Evolutionary conservation across 2,888 invertebrate genomes (phyloP).

Genomic region (Neoscelio sp.): DNA sequence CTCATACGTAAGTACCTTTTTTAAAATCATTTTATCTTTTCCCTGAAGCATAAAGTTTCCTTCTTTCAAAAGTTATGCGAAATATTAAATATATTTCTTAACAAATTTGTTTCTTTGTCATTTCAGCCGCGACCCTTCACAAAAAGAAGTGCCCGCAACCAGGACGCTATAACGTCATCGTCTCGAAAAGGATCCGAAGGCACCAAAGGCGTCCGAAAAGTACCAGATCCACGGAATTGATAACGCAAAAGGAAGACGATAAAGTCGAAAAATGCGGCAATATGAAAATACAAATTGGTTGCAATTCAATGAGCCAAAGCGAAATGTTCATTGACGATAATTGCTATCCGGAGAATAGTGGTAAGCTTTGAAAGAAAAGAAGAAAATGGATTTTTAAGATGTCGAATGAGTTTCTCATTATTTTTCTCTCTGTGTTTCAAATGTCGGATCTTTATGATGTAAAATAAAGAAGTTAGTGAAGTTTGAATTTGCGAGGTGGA

Average conservation of each 20-base stretch:
- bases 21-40: slow-evolving; percentile 8
- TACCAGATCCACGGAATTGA: slow-evolving; percentile 68
- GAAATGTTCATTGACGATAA: slow-evolving; percentile 80
- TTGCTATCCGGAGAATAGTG: slow-evolving; percentile 76
- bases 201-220: slow-evolving; percentile 71
- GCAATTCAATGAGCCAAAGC: slow-evolving; percentile 78
- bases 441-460: no score
- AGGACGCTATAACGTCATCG: slow-evolving; percentile 87
- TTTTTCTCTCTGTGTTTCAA: no score
- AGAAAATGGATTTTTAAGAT: background rate
- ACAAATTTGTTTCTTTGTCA: slow-evolving; percentile 71
- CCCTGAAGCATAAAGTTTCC: no score
- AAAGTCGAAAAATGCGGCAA: slow-evolving; percentile 77
- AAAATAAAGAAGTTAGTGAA: no score
- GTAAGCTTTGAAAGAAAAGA: slow-evolving; percentile 73
- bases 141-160: slow-evolving; percentile 88
- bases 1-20: slow-evolving; percentile 86
- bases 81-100: slow-evolving; percentile 1
- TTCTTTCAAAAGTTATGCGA: no score
- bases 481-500: no score
- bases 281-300: slow-evolving; percentile 79
- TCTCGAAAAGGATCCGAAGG: slow-evolving; percentile 65
- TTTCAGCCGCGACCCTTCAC: slow-evolving; percentile 86
- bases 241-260: slow-evolving; percentile 70
- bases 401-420: background rate